Evolutionary conservation across 2,113 vertebrate species (phyloP).

Genomic region (Ellobius talpinus): DNA sequence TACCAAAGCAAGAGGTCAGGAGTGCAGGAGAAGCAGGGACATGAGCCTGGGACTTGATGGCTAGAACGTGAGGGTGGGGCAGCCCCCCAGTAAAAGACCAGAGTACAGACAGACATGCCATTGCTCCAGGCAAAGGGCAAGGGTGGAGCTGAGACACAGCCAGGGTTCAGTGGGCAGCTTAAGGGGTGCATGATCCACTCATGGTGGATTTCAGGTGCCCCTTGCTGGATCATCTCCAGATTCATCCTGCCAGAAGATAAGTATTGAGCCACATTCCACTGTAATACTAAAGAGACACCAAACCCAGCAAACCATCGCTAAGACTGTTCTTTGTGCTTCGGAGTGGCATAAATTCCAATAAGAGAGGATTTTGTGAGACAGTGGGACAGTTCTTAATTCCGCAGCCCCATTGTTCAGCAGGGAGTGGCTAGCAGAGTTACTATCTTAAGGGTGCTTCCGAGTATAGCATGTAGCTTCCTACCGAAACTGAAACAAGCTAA

Average conservation of each 20-base stretch:
- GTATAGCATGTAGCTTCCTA: neutral
- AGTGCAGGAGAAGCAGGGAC: neutral
- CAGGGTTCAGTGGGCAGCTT: neutral
- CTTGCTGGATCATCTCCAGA: neutral
- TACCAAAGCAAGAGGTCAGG: neutral
- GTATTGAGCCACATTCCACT: neutral
- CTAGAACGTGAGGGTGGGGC: neutral
- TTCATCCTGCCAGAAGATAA: neutral
- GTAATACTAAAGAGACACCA: neutral
- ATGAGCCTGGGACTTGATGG: neutral
- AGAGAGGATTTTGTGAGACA: constrained; percentile 2
- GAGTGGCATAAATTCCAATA: constrained; percentile 10
- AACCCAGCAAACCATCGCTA: neutral
- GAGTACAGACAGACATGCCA: neutral
- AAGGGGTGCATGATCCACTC: neutral
- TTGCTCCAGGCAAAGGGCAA: neutral
- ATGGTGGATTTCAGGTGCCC: neutral
- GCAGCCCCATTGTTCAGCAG: neutral
- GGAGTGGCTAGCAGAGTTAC: neutral
- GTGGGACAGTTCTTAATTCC: constrained; percentile 46
- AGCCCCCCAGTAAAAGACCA: neutral
- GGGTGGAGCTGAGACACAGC: neutral
- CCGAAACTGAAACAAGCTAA: constrained; percentile 18
- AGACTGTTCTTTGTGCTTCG: neutral
- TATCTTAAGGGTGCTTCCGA: constrained; percentile 59